Percentiles rank a stretch among this genome's conserved stretches.
These are phyloP conservation scores for Zosterops borbonicus DNA, from an alignment of 2,113 vertebrate genomes.

Conservation along the genomic window DNA sequence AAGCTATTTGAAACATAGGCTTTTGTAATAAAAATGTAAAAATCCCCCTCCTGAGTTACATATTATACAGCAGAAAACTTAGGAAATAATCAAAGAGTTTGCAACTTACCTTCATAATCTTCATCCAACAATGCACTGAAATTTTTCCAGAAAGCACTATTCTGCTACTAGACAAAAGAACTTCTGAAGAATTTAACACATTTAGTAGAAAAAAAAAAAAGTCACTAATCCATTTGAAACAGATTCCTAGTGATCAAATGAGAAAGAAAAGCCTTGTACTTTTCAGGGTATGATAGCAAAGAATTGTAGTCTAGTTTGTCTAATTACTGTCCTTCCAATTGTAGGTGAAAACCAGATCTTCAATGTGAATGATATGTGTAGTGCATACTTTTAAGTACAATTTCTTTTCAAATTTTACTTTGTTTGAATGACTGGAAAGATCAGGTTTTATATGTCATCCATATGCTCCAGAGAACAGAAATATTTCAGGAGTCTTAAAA, in stretches of 20 bases:
- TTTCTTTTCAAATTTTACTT: neutral
- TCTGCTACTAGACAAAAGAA: neutral
- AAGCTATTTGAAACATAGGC: neutral
- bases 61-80: conserved; percentile 21
- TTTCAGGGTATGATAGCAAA: neutral
- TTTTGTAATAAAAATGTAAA: conserved; percentile 23
- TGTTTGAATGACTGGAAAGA: neutral
- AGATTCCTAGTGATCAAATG: neutral
- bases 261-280: neutral
- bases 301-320: neutral
- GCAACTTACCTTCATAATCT: conserved; percentile 14
- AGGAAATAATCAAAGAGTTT: conserved; percentile 32
- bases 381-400: neutral
- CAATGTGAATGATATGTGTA: neutral
- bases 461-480: neutral
- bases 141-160: neutral
- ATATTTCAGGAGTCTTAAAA: neutral
- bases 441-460: neutral
- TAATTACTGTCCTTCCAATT: neutral
- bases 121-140: neutral
- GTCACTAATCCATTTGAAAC: neutral
- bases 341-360: neutral
- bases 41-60: neutral
- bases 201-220: neutral
- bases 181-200: neutral